Percentiles rank a stretch among this genome's conserved stretches.
Evolutionary conservation across 2,888 invertebrate species (phyloP).

Genomic region (Idaea dimidiata): DNA sequence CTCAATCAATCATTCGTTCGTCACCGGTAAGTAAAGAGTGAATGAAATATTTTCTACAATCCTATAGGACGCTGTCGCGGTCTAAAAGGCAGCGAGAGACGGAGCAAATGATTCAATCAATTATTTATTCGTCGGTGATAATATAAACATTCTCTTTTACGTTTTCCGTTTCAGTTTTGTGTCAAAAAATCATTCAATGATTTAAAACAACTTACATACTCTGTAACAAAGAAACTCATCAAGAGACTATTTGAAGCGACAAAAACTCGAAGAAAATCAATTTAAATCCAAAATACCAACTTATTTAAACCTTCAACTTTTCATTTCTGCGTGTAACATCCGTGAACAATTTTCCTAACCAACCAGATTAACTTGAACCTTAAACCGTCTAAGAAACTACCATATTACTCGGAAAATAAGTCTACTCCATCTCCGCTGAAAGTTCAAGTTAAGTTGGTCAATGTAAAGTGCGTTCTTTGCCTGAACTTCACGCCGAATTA

Average conservation of each 20-base stretch:
- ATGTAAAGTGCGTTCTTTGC: neutral
- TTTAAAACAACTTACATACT: neutral
- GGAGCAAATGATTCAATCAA: no score
- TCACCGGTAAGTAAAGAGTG: neutral
- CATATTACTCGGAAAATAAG: neutral
- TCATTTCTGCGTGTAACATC: constrained; percentile 24
- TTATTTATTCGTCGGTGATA: no score
- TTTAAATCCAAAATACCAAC: constrained; percentile 16
- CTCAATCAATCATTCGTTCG: no score
- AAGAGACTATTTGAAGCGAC: neutral
- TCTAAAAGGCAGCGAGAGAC: no score
- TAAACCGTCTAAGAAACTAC: neutral
- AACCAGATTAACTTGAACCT: constrained; percentile 9
- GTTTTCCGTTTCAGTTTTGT: no score
- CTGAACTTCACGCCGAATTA: neutral
- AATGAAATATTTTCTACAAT: no score
- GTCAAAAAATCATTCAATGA: no score
- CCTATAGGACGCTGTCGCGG: no score
- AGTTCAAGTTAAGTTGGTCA: neutral
- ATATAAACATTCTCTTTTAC: no score
- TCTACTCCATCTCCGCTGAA: neutral
- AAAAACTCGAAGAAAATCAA: neutral
- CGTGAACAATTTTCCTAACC: constrained; percentile 20
- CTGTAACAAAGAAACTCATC: neutral
- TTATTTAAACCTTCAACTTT: constrained; percentile 23